These are phyloP conservation scores for Andrena marginata DNA, from an alignment of 2,888 invertebrate genomes.

Conservation along the genomic window DNA sequence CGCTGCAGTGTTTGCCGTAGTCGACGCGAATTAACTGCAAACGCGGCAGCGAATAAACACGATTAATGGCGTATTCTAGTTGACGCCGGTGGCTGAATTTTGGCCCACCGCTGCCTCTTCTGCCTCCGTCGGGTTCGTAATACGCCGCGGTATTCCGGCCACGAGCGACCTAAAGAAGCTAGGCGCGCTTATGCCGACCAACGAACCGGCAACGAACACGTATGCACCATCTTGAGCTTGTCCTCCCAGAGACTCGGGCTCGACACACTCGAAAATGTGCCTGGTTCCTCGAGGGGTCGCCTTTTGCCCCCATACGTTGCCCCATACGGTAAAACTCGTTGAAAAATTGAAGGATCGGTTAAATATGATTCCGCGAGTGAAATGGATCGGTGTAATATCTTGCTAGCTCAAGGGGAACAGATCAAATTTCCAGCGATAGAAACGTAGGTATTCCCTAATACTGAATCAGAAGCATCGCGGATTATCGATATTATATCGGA, in stretches of 20 bases:
- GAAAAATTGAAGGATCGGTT: constrained; percentile 26
- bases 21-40: constrained; percentile 35
- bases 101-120: not conserved
- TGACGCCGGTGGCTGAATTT: constrained; percentile 16
- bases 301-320: not conserved
- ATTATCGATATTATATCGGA: constrained; percentile 2
- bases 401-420: constrained; percentile 18
- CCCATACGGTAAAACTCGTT: constrained; percentile 6
- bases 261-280: constrained; percentile 11
- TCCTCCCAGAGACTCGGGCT: constrained; percentile 9
- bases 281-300: not conserved
- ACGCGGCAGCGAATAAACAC: constrained; percentile 43
- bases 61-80: constrained; percentile 48
- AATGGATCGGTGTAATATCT: constrained; percentile 7
- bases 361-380: constrained; percentile 22
- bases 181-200: constrained; percentile 1
- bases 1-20: constrained; percentile 28
- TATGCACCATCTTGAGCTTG: constrained; percentile 34
- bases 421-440: constrained; percentile 28
- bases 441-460: not conserved
- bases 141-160: constrained; percentile 33
- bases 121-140: not conserved
- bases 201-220: constrained; percentile 37
- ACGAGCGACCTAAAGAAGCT: constrained; percentile 22
- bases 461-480: constrained; percentile 8